Evolutionary conservation across 2,888 invertebrate species (phyloP), one percentile per base, ranked within the genome.

Genomic region (Parnassius mnemosyne): DNA sequence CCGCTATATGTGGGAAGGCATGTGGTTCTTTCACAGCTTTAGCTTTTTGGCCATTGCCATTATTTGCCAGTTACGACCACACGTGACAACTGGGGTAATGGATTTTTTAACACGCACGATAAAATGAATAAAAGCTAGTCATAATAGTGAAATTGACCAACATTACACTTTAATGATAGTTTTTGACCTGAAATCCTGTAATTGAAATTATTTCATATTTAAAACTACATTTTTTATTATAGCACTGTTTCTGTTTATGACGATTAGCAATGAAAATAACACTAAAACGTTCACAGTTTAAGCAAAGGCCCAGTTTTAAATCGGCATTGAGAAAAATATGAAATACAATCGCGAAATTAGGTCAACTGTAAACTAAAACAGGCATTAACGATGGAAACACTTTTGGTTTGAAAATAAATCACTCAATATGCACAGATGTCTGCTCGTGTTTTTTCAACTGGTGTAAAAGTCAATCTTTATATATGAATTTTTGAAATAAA

Each of bases 351-450:
- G 69, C 71, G 74, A 76, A 85, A 78, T 70, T 83, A 66, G 87
- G 86, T 80, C 84, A 81, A 64, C 71, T 68, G 74, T 75, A 68
- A 75, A 73, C 71, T 70, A 79, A 79, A 60, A 60, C 73, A 76
- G 69, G 73, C 72, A 77, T 73, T 71, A 72, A 77, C 68, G 73
- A 72, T 56, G 50, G 50, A 61, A 65, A 68, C 71, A 71, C 65
- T 46, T 69, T 64, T 34, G 13, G 34, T 60, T 50, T 51, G 34
- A 41, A 42, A 41, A 51, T 46, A 16, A 50, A 55, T 52, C 20
- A 50, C 46, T 51, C 55, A 55, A 55, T 58, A 42, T 41, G 13
- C 42, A 20, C 57, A 25, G 47, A 51, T 50, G 16, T 63, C 52
- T 60, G 64, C 52, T 60, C 12, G 53, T 25, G 13, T n/a, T 25